Base-by-base conservation (phyloP, 1,140 invertebrate species). In the Macrotrachela quadricornifera region DNA sequence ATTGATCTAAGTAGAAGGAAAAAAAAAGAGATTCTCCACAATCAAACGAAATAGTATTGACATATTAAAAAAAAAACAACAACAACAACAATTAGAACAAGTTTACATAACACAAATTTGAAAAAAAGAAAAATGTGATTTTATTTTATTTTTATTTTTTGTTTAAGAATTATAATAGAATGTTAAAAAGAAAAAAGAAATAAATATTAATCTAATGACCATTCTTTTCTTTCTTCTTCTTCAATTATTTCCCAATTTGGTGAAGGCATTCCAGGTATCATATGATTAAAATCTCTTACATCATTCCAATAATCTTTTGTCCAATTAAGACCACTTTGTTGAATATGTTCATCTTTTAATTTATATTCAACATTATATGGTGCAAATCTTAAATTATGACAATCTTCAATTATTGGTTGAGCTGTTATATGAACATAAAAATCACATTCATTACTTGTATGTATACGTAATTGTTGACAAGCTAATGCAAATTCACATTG, bases 261-360 rank as follows among this genome's bases (percentile, higher is more conserved):
- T 30, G 87, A 92, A 36, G 76, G 78, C 48, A 78, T 76, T 64
- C 85, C 81, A 38, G 75, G 75, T 18, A 81, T 81, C 17, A 92
- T 69, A 86, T 87, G 94, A 69, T 94, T 87, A 59, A 95, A 95
- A 66, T 95, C 88, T 65, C 90, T 84, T 21, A 91, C 71, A 56
- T 70, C 63, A 60, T 72, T 60, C 82, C 86, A 92, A 65, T 86
- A 82, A 66, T 91, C 88, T 4, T 4, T 30, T 30, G 21, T 8
- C 21, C 21, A 30, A 30, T 4, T 8, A 30, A 30, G 21, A 30
- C 21, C 21, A 12, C 83, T 78, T 56, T 74, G 64, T 54, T 75
- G 72, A 62, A 82, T 85, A 67, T 87, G 78, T 51, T 77, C 74
- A 50, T 80, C 76, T 51, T 86, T 54, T 9, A 60, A 59, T 14